Evolutionary conservation across 92 coral and sea anemone genomes (phyloP).

Genomic region (Nematostella vectensis): DNA sequence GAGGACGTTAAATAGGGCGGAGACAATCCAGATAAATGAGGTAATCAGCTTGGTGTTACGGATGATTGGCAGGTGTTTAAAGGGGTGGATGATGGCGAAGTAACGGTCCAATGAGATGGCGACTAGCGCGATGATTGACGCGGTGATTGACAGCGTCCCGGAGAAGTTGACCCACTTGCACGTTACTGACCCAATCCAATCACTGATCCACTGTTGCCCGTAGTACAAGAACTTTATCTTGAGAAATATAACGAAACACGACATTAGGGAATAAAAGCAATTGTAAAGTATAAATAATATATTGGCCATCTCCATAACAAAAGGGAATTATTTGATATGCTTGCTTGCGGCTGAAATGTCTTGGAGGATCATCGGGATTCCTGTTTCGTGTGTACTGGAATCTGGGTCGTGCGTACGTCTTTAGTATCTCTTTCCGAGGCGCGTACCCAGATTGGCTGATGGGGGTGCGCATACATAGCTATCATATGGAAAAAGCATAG

Average conservation of each 20-base stretch:
- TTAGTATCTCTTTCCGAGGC: too few relatives aligned
- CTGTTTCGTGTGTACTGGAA: too few relatives aligned
- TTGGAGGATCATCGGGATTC: too few relatives aligned
- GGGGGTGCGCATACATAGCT: too few relatives aligned
- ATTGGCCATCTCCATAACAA: too few relatives aligned
- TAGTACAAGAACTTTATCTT: constrained; percentile 54
- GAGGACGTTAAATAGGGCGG: constrained; percentile 53
- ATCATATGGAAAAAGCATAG: too few relatives aligned
- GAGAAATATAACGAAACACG: neutral
- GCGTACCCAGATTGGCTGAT: too few relatives aligned
- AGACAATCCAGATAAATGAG: constrained; percentile 54
- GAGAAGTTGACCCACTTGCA: constrained; percentile 77
- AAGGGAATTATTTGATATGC: too few relatives aligned
- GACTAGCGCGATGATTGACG: constrained; percentile 62
- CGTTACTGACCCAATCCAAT: constrained; percentile 67
- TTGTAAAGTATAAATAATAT: too few relatives aligned
- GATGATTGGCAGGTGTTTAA: constrained; percentile 54
- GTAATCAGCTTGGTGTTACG: constrained; percentile 79
- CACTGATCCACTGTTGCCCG: constrained; percentile 54
- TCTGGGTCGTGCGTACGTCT: too few relatives aligned
- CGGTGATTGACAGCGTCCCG: constrained; percentile 62
- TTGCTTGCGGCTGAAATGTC: too few relatives aligned
- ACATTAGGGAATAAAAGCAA: too few relatives aligned
- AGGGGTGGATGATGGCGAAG: constrained; percentile 77
- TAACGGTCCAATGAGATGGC: constrained; percentile 77